phyloP scores from a whole-genome alignment of 2,113 vertebrate genomes.

The Hemichromis elongatus region DNA sequence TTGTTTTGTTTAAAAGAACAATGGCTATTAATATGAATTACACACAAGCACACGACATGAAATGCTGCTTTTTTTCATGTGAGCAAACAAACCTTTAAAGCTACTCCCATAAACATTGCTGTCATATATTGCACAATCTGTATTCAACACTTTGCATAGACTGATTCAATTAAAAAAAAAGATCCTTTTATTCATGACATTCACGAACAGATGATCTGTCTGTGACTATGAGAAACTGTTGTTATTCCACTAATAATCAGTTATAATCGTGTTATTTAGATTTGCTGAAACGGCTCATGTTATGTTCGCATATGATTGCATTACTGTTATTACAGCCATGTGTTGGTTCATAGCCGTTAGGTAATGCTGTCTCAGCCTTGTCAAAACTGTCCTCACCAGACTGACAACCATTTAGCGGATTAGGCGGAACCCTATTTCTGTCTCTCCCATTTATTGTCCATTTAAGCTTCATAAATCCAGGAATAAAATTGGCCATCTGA shows the following conservation, averaged over 20 bases:
- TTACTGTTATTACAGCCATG: not conserved
- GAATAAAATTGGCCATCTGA: not conserved
- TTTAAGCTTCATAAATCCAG: not conserved
- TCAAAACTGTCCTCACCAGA: not conserved
- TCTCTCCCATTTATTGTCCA: not conserved
- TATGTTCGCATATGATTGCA: not conserved
- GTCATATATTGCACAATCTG: not conserved
- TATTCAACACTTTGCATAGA: not conserved
- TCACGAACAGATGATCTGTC: not conserved
- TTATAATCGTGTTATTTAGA: not conserved
- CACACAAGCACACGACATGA: not conserved
- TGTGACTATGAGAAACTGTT: fast-evolving
- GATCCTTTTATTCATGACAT: not conserved
- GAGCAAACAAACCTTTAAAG: not conserved
- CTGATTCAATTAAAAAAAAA: not conserved
- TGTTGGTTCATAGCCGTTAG: not conserved
- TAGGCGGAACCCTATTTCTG: not conserved
- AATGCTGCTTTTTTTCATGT: not conserved
- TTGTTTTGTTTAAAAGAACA: not conserved
- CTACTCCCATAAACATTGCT: not conserved
- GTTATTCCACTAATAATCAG: not conserved
- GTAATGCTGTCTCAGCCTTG: not conserved
- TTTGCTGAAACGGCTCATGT: not conserved
- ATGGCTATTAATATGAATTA: fast-evolving
- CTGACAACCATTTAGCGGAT: not conserved